A percentile compares a stretch with the other conserved stretches of the same genome.
phyloP scores from a whole-genome alignment of 2,797 vertebrate genomes.

The Sebastes vulpes region DNA sequence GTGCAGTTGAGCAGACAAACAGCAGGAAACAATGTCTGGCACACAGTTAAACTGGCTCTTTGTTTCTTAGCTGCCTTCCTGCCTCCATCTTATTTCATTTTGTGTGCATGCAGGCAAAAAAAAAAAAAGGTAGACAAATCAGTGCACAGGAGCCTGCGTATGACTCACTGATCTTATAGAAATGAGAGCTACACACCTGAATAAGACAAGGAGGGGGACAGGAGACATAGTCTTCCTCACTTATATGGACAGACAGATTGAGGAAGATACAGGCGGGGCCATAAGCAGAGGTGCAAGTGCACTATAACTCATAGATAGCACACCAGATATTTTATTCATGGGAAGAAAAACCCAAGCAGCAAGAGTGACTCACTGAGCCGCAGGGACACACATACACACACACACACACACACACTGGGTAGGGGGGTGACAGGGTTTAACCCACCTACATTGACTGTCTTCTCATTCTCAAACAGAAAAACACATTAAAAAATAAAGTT shows the following conservation, averaged over 20 bases:
- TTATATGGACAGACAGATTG: neutral
- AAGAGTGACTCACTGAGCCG: constrained; percentile 74
- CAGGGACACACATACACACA: constrained; percentile 44
- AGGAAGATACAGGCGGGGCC: constrained; percentile 30
- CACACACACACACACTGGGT: constrained; percentile 11
- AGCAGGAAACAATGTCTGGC: constrained; percentile 12
- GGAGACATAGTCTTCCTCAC: neutral
- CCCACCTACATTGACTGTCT: constrained; percentile 39
- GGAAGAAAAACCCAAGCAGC: constrained; percentile 59
- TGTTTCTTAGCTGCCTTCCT: constrained; percentile 25
- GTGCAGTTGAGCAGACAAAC: constrained; percentile 40
- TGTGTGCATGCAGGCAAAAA: neutral
- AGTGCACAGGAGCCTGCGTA: constrained; percentile 6
- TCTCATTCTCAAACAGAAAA: constrained; percentile 47
- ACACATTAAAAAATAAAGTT: constrained; percentile 61
- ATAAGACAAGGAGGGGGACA: neutral
- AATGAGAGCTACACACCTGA: constrained; percentile 17
- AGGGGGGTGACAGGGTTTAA: constrained; percentile 69
- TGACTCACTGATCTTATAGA: constrained; percentile 35
- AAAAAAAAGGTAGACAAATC: constrained; percentile 31
- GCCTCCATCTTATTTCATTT: constrained; percentile 14
- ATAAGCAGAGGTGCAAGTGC: constrained; percentile 43
- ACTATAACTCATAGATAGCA: constrained; percentile 73
- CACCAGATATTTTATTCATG: constrained; percentile 84
- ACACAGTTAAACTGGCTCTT: constrained; percentile 27